Evolutionary conservation across 2,797 vertebrate species (phyloP), one percentile per base, ranked within the genome.

Genomic region (Melanogrammus aeglefinus): DNA sequence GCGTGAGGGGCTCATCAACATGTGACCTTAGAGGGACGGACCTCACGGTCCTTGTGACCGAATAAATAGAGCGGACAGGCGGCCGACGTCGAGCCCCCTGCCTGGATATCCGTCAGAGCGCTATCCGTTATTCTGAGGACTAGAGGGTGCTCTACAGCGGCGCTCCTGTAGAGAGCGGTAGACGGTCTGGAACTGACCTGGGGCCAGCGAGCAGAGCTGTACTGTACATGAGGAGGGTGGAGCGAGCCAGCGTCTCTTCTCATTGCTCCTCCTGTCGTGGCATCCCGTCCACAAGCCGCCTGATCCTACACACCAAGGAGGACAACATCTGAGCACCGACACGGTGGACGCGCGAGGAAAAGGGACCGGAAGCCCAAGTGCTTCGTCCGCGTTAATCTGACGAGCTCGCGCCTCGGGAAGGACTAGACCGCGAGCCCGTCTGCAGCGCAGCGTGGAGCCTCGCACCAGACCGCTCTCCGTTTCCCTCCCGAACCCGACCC

Each of bases 121-220:
- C 10, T 0, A 14, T 44, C 41, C 13, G 13, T 44, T 39, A 39
- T 39, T 10, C 41, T 13, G 39, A 7, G 31, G 78, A 77, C 16
- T 47, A 81, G 82, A 57, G 18, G 1, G 88, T 90, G 88, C 86
- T 87, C 82, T 94, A 83, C 93, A 89, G 81, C 44, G 82, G 84
- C 73, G 89, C 80, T 90, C 94, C 94, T 94, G 93, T 90, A 95
- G 94, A 94, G 94, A 92, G 94, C 93, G 76, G 92, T 92, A 92
- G 91, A 93, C 91, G 76, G 93, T 92, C 90, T 92, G 78, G 86
- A 88, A 87, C 87, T 85, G 77, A 80, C 84, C 66, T 79, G 44
- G 76, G 79, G 79, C 78, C 51, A 66, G 75, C 33, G 72, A 81
- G 70, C 71, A 76, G 77, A 73, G 78, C 79, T 85, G 81, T 93